A percentile compares a stretch with the other conserved stretches of the same genome.
phyloP scores from a whole-genome alignment of 2,797 vertebrate genomes.

The Chelidonichthys spinosus region DNA sequence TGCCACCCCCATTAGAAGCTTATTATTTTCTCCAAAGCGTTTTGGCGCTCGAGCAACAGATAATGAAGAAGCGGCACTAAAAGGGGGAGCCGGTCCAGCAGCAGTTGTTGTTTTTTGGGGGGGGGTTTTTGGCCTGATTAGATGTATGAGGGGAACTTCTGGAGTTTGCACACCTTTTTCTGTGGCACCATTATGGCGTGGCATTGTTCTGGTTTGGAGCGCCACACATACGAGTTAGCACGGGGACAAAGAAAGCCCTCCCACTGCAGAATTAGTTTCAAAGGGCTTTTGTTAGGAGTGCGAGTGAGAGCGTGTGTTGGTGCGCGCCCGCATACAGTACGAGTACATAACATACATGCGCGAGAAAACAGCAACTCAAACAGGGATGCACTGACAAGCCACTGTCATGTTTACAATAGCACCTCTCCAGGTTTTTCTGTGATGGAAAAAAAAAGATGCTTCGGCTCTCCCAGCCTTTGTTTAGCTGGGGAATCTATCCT shows the following conservation, averaged over 20 bases:
- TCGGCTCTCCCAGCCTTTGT: conserved; percentile 63
- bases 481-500: conserved; percentile 72
- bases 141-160: conserved; percentile 49
- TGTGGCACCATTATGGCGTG: conserved; percentile 58
- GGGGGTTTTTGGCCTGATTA: conserved; percentile 34
- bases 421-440: conserved; percentile 80
- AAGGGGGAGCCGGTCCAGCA: conserved; percentile 25
- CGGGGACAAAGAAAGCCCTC: conserved; percentile 74
- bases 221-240: conserved; percentile 65
- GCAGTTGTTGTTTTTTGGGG: conserved; percentile 32
- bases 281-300: conserved; percentile 74
- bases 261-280: conserved; percentile 77
- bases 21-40: conserved; percentile 59
- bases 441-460: conserved; percentile 77
- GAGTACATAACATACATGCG: conserved; percentile 61
- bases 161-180: conserved; percentile 70
- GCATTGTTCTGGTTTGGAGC: conserved; percentile 67
- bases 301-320: conserved; percentile 36
- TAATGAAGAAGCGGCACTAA: conserved; percentile 54
- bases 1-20: conserved; percentile 49
- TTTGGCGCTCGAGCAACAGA: conserved; percentile 47
- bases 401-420: conserved; percentile 83
- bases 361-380: conserved; percentile 66
- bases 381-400: conserved; percentile 70
- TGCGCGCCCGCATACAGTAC: conserved; percentile 52